Base-by-base conservation (phyloP, 2,113 vertebrate species). In the Mirounga angustirostris region DNA sequence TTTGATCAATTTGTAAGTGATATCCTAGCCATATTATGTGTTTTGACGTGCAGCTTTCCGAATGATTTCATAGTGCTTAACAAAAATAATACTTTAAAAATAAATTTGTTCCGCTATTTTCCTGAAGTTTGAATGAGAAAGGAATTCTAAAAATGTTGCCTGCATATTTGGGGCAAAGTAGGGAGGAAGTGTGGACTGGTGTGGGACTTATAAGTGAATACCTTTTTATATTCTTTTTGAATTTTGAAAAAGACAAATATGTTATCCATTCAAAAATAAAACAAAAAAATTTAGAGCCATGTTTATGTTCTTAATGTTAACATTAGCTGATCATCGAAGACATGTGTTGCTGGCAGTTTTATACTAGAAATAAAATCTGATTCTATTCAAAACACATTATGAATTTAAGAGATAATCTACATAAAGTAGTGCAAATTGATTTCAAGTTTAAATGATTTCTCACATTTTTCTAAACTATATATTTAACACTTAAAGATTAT, bases 381-480 rank as follows among this genome's bases (percentile, higher is more conserved):
- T 50, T 91, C 15, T 93, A n/a, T 63, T 65, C 0, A 74, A 90
- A 43, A n/a, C 36, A 56, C 24, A 67, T 76, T 86, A 67, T 65
- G 76, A 92, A 50, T 83, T 83, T 83, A 78, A 52, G 5, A 84
- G 36, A 78, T 0, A 56, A 6, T 21, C 13, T 63, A 26, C 16
- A 30, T 61, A 83, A 90, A 50, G 4, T 54, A 59, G 5, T 33
- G 26, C 26, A 74, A 80, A 5, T 90, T 94, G 22, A 74, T 83
- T 93, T 91, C 33, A 91, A 80, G 52, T 80, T 88, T 88, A 76
- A 59, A 84, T n/a, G 4, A 87, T 69, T 90, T 88, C 4, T 80
- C 58, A 67, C 5, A 21, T 19, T 85, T 92, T 89, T 33, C n/a
- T 93, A 30, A 16, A 63, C 0, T 83, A 33, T 0, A 0, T 81